Evolutionary conservation across 1,140 invertebrate species (phyloP), one percentile per base, ranked within the genome.

Genomic region (Pygmarrhopalites habei): DNA sequence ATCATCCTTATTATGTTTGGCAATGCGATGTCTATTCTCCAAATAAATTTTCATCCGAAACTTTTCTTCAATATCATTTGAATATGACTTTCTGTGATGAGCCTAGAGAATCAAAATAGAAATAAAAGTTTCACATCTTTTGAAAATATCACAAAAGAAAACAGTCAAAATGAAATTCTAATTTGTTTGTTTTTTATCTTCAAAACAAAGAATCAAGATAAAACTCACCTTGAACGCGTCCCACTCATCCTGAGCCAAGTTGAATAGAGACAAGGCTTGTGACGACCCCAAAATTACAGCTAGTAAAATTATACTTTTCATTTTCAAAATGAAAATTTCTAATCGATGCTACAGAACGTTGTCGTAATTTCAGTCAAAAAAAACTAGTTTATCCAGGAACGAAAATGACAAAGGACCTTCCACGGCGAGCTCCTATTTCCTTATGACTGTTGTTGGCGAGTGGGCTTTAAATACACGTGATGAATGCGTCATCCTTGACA

Each of bases 31-130:
- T 69, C 83, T 84, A 75, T 92, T 93, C 73, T 93, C 88, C 76
- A 90, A 83, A 73, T 85, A 94, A 62, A 94, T 88, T 77, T 92
- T 92, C 80, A 88, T 81, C 21, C 90, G 82, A 74, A 89, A 90
- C 64, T 81, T 80, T 75, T 94, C 90, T 74, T 93, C 91, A 1
- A 81, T 79, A 3, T 83, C 80, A 72, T 79, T 83, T 7, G 81
- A 74, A 72, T 92, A 93, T 14, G 75, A 71, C 76, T 92, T 92
- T 15, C 76, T 75, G 74, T 89, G 86, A 68, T 82, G 17, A 19
- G 49, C 26, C 73, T 74, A n/a, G 43, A 2, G 61, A 67, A 7
- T 44, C 58, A 61, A 14, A 58, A 53, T 32, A 55, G 19, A 30
- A 0, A 61, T 32, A 41, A 46, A 65, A 28, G 4, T 29, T 58